Base-by-base conservation (phyloP, 2,888 invertebrate genomes). In the Acleris holmiana region DNA sequence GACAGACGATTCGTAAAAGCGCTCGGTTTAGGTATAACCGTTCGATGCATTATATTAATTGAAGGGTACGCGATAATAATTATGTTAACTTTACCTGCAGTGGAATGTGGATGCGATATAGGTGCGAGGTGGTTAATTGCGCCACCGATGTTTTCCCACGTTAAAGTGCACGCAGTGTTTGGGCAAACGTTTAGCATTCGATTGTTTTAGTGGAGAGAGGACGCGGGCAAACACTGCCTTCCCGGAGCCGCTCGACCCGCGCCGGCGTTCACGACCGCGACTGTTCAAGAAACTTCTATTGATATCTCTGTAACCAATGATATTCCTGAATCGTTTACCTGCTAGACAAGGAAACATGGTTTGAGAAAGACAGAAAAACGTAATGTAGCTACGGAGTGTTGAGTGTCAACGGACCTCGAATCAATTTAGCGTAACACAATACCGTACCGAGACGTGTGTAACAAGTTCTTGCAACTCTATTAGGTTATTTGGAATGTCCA, bases 151-250 rank as follows among this genome's bases (percentile, higher is more conserved):
- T 84, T 84, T 91, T 91, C 91, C 91, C 92, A 91, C 91, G 91
- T 88, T 87, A 86, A 87, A 89, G 85, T 87, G 89, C 86, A 82
- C 85, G 84, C 77, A 79, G 80, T 91, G 91, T 92, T 92, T 92
- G 90, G 79, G 80, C 78, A 85, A 84, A 78, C 89, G 84, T 86
- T 92, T 92, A 92, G 89, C 92, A 86, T 87, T 90, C 89, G 92
- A 92, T 92, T 92, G 91, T 92, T 89, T 92, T 91, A 91, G 91
- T 88, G 89, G 85, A 88, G 88, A 86, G 85, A 84, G 85, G 82
- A 68, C 77, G 81, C 83, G 84, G 80, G 85, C 82, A 91, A 89
- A 91, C 89, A 91, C 81, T 78, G 80, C 77, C 81, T 82, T 88
- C 85, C 88, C 53, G 41, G 10, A n/a, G 25, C 53, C 25, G n/a